These are phyloP conservation scores for Pandemis corylana DNA, from an alignment of 2,888 invertebrate species.

Conservation along the genomic window DNA sequence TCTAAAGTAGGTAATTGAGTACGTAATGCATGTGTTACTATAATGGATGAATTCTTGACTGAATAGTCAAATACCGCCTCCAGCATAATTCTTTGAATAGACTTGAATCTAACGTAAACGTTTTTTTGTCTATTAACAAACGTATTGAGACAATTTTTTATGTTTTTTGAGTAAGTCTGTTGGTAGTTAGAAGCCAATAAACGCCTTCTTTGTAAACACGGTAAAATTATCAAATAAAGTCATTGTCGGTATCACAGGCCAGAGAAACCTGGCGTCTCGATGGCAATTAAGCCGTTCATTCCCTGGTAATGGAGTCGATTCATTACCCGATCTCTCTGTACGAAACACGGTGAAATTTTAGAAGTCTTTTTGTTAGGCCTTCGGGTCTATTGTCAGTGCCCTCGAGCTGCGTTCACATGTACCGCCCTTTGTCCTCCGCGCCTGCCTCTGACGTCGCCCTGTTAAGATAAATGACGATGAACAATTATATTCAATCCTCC, in stretches of 20 bases:
- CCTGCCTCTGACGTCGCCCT: slow-evolving; percentile 71
- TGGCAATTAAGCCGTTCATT: slow-evolving; percentile 41
- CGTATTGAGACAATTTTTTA: no score
- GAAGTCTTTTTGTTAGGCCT: slow-evolving; percentile 60
- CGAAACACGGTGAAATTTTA: slow-evolving; percentile 60
- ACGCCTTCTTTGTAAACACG: neutral
- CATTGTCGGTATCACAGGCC: neutral
- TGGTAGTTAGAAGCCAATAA: neutral
- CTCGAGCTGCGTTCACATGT: slow-evolving; percentile 67
- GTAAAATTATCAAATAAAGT: neutral
- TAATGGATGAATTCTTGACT: neutral
- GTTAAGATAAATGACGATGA: slow-evolving; percentile 75
- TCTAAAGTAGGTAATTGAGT: no score
- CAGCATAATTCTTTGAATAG: neutral
- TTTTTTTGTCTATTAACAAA: neutral
- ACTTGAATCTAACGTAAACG: neutral
- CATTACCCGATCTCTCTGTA: slow-evolving; percentile 54
- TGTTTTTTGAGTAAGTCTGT: no score
- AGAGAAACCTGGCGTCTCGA: slow-evolving; percentile 16
- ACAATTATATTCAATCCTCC: slow-evolving; percentile 70
- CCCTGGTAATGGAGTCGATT: slow-evolving; percentile 53
- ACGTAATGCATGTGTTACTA: no score
- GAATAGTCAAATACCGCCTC: neutral
- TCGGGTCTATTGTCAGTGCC: slow-evolving; percentile 60
- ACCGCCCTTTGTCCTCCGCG: slow-evolving; percentile 66